These are phyloP conservation scores for Drosophila falleni DNA, from an alignment of 2,888 invertebrate species.

Conservation along the genomic window DNA sequence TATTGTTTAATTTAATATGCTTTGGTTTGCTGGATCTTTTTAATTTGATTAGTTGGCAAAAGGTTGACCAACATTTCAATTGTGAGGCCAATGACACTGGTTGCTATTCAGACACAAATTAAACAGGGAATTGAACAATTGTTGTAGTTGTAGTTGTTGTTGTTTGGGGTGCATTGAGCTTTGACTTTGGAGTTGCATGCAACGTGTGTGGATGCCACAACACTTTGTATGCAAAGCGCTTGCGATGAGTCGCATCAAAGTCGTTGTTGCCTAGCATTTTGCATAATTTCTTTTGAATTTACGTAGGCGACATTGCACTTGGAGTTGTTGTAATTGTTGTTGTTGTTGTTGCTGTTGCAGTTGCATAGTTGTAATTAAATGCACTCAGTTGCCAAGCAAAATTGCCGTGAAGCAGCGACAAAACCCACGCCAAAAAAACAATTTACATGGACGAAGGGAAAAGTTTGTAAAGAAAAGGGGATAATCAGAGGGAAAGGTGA, in stretches of 20 bases:
- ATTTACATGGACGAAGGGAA: slow-evolving; percentile 49
- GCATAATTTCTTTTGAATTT: slow-evolving; percentile 61
- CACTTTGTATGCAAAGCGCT: slow-evolving; percentile 71
- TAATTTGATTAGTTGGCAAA: slow-evolving; percentile 46
- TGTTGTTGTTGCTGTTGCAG: slow-evolving; percentile 37
- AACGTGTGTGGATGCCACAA: slow-evolving; percentile 35
- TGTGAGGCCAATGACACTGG: slow-evolving; percentile 41
- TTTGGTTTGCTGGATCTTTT: slow-evolving; percentile 47
- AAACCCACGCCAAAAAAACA: slow-evolving; percentile 42
- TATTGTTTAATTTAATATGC: slow-evolving; percentile 21
- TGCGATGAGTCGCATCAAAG: slow-evolving; percentile 59
- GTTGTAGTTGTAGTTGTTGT: slow-evolving; percentile 6
- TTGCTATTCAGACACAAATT: slow-evolving; percentile 4
- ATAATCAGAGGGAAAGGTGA: background rate
- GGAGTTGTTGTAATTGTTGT: slow-evolving; percentile 19
- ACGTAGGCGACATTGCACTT: slow-evolving; percentile 65
- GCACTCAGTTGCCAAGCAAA: slow-evolving; percentile 65
- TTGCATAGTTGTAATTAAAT: slow-evolving; percentile 71
- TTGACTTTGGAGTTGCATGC: slow-evolving; percentile 55
- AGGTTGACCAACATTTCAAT: slow-evolving; percentile 46
- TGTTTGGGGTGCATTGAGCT: slow-evolving; percentile 54
- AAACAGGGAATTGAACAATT: slow-evolving; percentile 19
- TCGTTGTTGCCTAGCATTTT: slow-evolving; percentile 36
- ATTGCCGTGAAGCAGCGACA: slow-evolving; percentile 51
- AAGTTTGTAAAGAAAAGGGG: background rate